phyloP scores from a whole-genome alignment of 2,797 vertebrate species.

The Discoglossus pictus region DNA sequence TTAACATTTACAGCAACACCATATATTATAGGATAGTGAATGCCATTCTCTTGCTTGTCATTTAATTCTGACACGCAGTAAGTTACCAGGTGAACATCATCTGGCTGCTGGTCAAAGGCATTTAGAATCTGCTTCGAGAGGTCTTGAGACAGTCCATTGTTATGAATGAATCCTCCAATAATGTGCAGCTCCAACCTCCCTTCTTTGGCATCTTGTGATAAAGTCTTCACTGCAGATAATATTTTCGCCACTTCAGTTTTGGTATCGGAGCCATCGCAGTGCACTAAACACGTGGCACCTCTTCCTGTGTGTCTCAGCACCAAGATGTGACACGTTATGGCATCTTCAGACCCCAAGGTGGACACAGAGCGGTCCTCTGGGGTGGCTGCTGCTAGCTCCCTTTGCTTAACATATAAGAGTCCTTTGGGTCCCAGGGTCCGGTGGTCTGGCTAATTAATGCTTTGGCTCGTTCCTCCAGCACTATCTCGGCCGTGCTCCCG shows the following conservation, averaged over 20 bases:
- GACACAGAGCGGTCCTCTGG: slow-evolving; percentile 89
- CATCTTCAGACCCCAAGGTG: slow-evolving; percentile 91
- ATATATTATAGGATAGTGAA: slow-evolving; percentile 85
- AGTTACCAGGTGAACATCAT: slow-evolving; percentile 88
- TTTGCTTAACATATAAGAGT: slow-evolving; percentile 90
- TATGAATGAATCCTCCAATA: slow-evolving; percentile 91
- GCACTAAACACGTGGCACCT: slow-evolving; percentile 88
- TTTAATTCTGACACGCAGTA: slow-evolving; percentile 94
- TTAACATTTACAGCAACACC: slow-evolving; percentile 92
- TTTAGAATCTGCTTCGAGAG: slow-evolving; percentile 88
- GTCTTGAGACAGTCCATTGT: slow-evolving; percentile 83
- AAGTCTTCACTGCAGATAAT: slow-evolving; percentile 76
- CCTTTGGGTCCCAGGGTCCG: slow-evolving; percentile 83
- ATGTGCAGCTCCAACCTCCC: slow-evolving; percentile 97
- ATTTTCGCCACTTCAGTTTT: slow-evolving; percentile 82
- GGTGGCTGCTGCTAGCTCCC: slow-evolving; percentile 92
- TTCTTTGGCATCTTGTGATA: slow-evolving; percentile 67
- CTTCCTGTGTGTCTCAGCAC: slow-evolving; percentile 92
- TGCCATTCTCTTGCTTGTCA: slow-evolving; percentile 79
- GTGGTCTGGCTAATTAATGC: slow-evolving; percentile 77
- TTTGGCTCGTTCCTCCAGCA: slow-evolving; percentile 90
- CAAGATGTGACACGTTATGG: slow-evolving; percentile 95
- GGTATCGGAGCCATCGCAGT: slow-evolving; percentile 89
- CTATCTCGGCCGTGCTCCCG: too few species aligned
- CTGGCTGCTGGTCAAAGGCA: slow-evolving; percentile 85